Evolutionary conservation across 2,888 invertebrate species (phyloP), one percentile per base, ranked within the genome.

Genomic region (Tachina fera): DNA sequence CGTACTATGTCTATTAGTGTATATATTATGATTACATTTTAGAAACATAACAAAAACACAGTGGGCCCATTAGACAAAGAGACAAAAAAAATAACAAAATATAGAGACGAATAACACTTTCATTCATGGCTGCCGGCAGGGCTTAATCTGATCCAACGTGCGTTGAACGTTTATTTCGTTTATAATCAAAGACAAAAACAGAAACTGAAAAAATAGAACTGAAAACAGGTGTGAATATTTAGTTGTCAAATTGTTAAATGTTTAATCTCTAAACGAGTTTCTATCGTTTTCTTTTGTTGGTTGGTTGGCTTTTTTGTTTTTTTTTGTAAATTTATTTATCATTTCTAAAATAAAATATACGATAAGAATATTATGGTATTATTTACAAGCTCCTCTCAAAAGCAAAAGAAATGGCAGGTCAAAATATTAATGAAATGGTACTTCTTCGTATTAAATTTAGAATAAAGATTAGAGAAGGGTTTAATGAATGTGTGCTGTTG

Each of bases 221-320:
- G 60, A 60, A 86, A 83, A 76, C 86, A 86, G 86, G 86, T 86
- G 86, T 86, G 86, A 86, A 86, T 86, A 86, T 82, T 82, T 86
- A 83, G 83, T 79, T 86, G 82, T 86, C 86, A 86, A 86, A 76
- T 79, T 75, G 71, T 86, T 83, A 60, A 81, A 86, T 70, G 71
- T 76, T 83, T 82, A 86, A 86, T 78, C 79, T 75, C 16, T 58
- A 83, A 86, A 83, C 86, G 39, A 75, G 86, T 86, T 85, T 60
- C 41, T 56, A 47, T 53, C n/a, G 61, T 60, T 53, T 72, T 61
- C 61, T 61, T 61, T 43, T 61, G 43, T 61, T 31, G 31, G 31
- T 31, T 31, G 31, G 31, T 3, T 31, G 31, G 31, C 31, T 31
- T 39, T 43, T 58, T 61, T 68, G 5, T 19, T 39, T 77, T 39